A percentile compares a stretch with the other conserved stretches of the same genome.
Conservation (phyloP, 1,140 invertebrate species). For the Paramacrobiotus metropolitanus region DNA sequence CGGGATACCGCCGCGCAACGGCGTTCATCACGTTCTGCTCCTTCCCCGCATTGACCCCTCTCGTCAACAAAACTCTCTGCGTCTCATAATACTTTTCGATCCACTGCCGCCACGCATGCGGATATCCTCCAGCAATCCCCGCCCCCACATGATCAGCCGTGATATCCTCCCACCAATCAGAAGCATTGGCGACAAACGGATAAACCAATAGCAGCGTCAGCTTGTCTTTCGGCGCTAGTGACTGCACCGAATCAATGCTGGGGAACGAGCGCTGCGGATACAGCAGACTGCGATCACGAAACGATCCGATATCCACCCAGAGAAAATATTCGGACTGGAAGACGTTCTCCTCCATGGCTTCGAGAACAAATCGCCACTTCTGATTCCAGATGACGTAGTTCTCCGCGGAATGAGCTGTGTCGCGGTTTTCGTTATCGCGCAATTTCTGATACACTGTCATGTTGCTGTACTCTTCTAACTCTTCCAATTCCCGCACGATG, state of each 20-base stretch:
- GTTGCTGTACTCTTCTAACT: too few species aligned
- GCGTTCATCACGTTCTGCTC: not conserved
- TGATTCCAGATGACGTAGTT: not conserved
- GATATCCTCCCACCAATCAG: too few species aligned
- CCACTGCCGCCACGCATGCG: not conserved
- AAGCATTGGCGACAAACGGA: too few species aligned
- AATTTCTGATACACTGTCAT: too few species aligned
- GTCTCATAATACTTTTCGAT: not conserved
- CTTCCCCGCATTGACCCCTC: not conserved
- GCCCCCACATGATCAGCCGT: too few species aligned
- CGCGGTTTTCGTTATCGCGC: not conserved
- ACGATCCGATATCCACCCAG: not conserved
- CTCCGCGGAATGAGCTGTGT: not conserved
- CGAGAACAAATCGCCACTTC: not conserved
- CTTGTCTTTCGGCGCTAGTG: not conserved
- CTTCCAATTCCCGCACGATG: too few species aligned
- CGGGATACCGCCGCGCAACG: not conserved
- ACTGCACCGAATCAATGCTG: not conserved
- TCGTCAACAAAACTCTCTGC: not conserved
- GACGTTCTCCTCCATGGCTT: not conserved
- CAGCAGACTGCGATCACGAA: not conserved
- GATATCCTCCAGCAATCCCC: not conserved
- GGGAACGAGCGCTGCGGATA: not conserved
- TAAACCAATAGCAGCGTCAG: not conserved
- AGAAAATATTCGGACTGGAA: not conserved